Evolutionary conservation across 2,888 invertebrate species (phyloP).

Genomic region (Dynastes tityus): DNA sequence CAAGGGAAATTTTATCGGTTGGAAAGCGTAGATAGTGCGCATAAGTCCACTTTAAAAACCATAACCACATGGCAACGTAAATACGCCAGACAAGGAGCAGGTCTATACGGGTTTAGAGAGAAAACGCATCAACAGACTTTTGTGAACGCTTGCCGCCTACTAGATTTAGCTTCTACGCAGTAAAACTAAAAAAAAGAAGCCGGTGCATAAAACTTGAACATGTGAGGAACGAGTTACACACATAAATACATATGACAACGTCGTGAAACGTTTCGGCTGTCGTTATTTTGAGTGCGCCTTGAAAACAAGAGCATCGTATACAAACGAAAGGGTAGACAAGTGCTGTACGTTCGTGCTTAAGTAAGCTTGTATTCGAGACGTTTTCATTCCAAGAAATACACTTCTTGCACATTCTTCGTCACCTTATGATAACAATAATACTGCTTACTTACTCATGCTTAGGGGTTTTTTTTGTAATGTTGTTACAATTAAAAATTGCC

Average conservation of each 20-base stretch:
- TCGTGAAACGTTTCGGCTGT: conserved; percentile 41
- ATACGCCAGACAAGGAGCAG: neutral
- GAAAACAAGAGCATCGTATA: conserved; percentile 43
- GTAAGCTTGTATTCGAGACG: conserved; percentile 22
- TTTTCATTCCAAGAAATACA: conserved; percentile 25
- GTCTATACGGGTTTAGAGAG: conserved; percentile 7
- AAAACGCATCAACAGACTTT: conserved; percentile 1
- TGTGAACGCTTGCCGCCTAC: conserved; percentile 27
- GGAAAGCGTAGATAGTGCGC: conserved; percentile 21
- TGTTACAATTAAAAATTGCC: neutral
- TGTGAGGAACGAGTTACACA: conserved; percentile 12
- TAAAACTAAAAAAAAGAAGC: conserved; percentile 36
- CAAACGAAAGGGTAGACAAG: conserved; percentile 41
- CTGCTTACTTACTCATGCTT: neutral
- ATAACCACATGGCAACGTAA: neutral
- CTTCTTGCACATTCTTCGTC: conserved; percentile 16
- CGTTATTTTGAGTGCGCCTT: conserved; percentile 39
- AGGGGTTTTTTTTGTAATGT: neutral
- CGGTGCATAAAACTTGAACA: conserved; percentile 34
- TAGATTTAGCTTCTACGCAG: conserved; percentile 32
- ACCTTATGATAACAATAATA: neutral
- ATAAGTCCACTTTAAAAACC: neutral
- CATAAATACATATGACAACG: conserved; percentile 33
- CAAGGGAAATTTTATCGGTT: conserved; percentile 28
- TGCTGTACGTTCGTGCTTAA: conserved; percentile 34